Conservation (phyloP, 1,140 invertebrate genomes). For the Zaprionus capensis region DNA sequence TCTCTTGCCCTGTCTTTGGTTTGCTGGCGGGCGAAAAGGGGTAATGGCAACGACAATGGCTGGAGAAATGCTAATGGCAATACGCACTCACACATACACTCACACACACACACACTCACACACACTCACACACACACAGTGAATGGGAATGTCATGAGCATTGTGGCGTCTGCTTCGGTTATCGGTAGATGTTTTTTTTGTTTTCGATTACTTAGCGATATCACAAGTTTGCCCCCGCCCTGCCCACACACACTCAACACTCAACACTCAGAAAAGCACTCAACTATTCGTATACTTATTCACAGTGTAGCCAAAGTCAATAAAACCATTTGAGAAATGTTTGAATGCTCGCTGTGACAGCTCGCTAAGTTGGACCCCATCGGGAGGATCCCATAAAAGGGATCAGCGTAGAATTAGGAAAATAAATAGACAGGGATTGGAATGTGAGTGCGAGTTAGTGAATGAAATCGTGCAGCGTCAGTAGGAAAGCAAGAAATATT, state of each 20-base stretch:
- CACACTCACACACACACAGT: constrained; percentile 17
- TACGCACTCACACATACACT: constrained; percentile 47
- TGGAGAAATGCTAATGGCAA: constrained; percentile 70
- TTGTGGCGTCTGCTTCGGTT: constrained; percentile 26
- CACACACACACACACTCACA: constrained; percentile 44
- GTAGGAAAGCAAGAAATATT: neutral
- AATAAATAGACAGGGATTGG: constrained; percentile 13
- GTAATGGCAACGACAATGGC: constrained; percentile 47
- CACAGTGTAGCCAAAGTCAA: constrained; percentile 37
- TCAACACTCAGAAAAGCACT: constrained; percentile 30
- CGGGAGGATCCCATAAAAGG: constrained; percentile 12
- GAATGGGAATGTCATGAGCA: constrained; percentile 19
- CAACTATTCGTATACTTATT: constrained; percentile 31
- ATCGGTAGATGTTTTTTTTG: constrained; percentile 23
- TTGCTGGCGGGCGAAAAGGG: constrained; percentile 23
- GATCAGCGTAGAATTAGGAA: constrained; percentile 14
- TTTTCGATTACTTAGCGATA: constrained; percentile 54
- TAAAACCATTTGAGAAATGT: constrained; percentile 28
- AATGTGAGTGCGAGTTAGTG: constrained; percentile 1
- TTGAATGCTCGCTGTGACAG: constrained; percentile 31
- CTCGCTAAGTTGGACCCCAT: constrained; percentile 11
- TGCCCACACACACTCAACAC: neutral
- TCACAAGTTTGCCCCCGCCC: constrained; percentile 11
- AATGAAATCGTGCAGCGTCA: too few species aligned
- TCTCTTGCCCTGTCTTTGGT: too few species aligned